Evolutionary conservation across 2,888 invertebrate genomes (phyloP), one percentile per base, ranked within the genome.

Genomic region (Mayetiola destructor): DNA sequence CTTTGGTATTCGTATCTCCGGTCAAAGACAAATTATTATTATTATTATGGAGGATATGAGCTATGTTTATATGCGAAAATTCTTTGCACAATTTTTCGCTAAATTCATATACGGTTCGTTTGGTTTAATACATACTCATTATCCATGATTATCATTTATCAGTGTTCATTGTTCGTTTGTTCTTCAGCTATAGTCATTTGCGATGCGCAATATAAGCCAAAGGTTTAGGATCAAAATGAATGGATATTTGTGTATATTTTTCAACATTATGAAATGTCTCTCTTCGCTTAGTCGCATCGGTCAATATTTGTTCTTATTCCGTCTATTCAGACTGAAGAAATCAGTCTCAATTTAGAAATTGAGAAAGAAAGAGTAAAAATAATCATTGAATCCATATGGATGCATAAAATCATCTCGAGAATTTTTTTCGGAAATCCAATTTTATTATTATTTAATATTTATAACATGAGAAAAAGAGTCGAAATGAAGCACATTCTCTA

Each of bases 131-230:
- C 48, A 48, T 48, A 48, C 48, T 48, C 27, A 48, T 48, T 48
- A 48, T 48, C 48, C 48, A 27, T 48, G 48, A 48, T 48, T 48
- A 48, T 48, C 48, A 48, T 48, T 48, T 48, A 48, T 48, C 48
- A 48, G 48, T 16, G 27, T 48, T 48, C 48, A 48, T 48, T 48
- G 48, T 27, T 14, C n/a, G 2, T 39, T 39, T 20, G 9, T 4
- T 40, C n/a, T 48, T n/a, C n/a, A n/a, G n/a, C n/a, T n/a, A n/a
- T n/a, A n/a, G n/a, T n/a, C n/a, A n/a, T n/a, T 4, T 48, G 27
- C 48, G n/a, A 23, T 27, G n/a, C 14, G 27, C n/a, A n/a, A 48
- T 23, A 27, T 16, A 16, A 27, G 27, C 27, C 48, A 48, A 48
- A 48, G 48, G 48, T 48, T 48, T 48, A 48, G 27, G 48, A 48